Conservation (phyloP, 2,797 vertebrate genomes). For the Nothura maculosa region DNA sequence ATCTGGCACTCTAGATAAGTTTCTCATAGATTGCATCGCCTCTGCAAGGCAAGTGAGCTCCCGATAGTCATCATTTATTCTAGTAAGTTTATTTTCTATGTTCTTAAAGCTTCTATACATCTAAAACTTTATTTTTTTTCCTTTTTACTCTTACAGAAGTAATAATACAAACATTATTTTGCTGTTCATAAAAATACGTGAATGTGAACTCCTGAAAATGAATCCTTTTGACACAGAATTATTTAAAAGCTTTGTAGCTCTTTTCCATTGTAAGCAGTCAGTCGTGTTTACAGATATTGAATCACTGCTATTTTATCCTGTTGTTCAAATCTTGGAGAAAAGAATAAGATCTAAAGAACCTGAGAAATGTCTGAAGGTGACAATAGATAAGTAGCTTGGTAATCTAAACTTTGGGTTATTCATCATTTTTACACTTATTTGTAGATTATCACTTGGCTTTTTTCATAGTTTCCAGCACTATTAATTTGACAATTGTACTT, state of each 20-base stretch:
- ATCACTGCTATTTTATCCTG: background rate
- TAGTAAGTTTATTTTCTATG: conserved; percentile 36
- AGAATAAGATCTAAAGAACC: background rate
- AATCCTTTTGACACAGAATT: background rate
- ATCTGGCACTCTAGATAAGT: conserved; percentile 57
- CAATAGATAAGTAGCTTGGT: background rate
- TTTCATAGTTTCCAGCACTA: background rate
- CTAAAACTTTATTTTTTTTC: conserved; percentile 59
- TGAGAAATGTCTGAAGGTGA: background rate
- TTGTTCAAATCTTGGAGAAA: background rate
- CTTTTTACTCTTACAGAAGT: background rate
- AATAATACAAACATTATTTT: conserved; percentile 1
- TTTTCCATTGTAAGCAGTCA: background rate
- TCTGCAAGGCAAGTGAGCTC: background rate
- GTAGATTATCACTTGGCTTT: background rate
- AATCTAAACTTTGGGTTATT: background rate
- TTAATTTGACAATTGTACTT: background rate
- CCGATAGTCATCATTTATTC: conserved; percentile 31
- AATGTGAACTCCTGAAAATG: conserved; percentile 4
- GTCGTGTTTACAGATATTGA: background rate
- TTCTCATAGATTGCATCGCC: conserved; percentile 48
- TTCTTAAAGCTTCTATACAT: conserved; percentile 1
- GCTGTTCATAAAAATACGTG: conserved; percentile 18
- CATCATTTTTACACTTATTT: accelerated
- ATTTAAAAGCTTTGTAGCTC: background rate